Base-by-base conservation (phyloP, 1,140 invertebrate species). In the fruit fly (Drosophila melanogaster) region DNA sequence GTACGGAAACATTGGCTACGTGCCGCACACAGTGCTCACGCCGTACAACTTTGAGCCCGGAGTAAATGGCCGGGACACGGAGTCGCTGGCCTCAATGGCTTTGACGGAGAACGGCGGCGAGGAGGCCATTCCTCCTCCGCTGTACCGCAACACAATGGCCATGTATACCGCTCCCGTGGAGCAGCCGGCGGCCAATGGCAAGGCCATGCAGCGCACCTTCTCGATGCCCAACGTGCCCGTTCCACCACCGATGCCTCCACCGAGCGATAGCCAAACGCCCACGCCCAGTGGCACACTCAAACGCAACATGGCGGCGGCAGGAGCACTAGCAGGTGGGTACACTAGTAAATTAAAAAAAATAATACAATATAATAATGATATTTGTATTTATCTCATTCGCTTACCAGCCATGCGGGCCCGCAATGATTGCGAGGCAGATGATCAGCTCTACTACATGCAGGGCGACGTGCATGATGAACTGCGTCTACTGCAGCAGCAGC, bases 11-110 rank as follows among this genome's bases (percentile, higher is more conserved):
- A 94, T 97, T 12, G 98, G 97, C 51, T 98, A 99, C 92, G 98
- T 99, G 46, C 98, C 98, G 0, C 97, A 99, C 92, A 99, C 98
- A 5, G 99, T 99, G 90, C 96, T 99, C 19, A 95, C 96, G 12
- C 94, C 96, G 1, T 93, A 94, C 69, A 92, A 92, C 40, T 92
- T 92, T 57, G 90, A 91, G 53, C 77, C 56, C 30, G 60, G 50
- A 7, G 4, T 35, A 12, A 70, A 70, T 47, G 59, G 56, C 1
- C 73, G 77, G n/a, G 90, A 92, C 40, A 86, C 79, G 4, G 90
- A 90, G 7, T 92, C 90, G 1, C 14, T 91, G 54, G 55, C 56
- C 0, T 90, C 90, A 1, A 15, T 69, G 46, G 46, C 78, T 0
- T 22, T 75, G 10, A 65, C 64, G 26, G 89, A 59, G 2, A 75